Evolutionary conservation across 2,888 invertebrate genomes (phyloP).

Genomic region (Standfussiana lucernea): DNA sequence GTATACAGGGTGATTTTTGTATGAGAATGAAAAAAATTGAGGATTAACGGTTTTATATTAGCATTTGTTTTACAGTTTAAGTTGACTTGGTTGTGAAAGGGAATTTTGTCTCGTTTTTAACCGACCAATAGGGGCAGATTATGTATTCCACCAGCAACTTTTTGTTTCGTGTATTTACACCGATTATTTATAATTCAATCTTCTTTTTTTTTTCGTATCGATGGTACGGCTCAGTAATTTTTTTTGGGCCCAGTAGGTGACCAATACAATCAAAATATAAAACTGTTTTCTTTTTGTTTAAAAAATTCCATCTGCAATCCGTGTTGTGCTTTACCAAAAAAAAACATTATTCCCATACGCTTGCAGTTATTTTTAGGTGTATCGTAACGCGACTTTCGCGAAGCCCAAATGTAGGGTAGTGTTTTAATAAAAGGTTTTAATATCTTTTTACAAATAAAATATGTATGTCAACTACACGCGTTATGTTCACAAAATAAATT

Average conservation of each 20-base stretch:
- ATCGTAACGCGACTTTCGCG: neutral
- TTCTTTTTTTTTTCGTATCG: neutral
- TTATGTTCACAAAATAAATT: neutral
- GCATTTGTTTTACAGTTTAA: neutral
- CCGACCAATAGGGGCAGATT: neutral
- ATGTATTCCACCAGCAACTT: neutral
- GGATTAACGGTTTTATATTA: neutral
- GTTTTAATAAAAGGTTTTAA: neutral
- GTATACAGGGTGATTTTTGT: conserved; percentile 48
- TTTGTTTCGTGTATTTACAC: neutral
- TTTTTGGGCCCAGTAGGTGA: neutral
- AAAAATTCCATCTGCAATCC: neutral
- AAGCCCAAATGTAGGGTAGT: neutral
- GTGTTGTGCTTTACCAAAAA: neutral
- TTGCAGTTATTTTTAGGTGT: neutral
- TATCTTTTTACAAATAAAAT: neutral
- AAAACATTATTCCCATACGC: neutral
- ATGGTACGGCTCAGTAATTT: neutral
- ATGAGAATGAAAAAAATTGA: neutral
- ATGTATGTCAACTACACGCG: neutral
- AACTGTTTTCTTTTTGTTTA: neutral
- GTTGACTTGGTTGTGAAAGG: neutral
- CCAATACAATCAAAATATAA: neutral
- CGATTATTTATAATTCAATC: neutral
- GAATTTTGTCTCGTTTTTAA: neutral